Conservation (phyloP, 2,888 invertebrate species). For the Pedicia rivosa region DNA sequence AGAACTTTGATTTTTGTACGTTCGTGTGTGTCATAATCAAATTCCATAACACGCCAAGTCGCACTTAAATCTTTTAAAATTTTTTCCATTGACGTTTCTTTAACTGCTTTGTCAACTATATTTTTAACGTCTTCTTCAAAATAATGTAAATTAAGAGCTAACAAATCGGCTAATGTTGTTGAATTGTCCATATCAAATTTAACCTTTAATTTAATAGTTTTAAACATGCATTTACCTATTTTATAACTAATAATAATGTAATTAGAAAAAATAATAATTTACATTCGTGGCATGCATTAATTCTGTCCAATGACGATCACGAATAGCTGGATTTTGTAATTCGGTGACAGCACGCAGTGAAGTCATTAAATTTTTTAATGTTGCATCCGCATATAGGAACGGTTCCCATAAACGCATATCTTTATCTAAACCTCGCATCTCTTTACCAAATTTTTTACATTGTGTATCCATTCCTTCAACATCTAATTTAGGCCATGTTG, state of each 20-base stretch:
- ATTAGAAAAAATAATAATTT: no score
- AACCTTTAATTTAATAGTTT: no score
- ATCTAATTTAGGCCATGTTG: slow-evolving; percentile 86
- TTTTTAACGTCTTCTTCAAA: slow-evolving; percentile 91
- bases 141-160: slow-evolving; percentile 77
- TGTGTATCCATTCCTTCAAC: slow-evolving; percentile 91
- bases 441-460: slow-evolving; percentile 82
- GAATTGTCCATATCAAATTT: slow-evolving; percentile 27
- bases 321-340: slow-evolving; percentile 85
- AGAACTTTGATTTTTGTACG: slow-evolving; percentile 63
- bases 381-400: slow-evolving; percentile 60
- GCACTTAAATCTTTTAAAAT: slow-evolving; percentile 67
- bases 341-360: slow-evolving; percentile 85
- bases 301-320: slow-evolving; percentile 87
- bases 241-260: no score
- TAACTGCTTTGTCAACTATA: slow-evolving; percentile 90
- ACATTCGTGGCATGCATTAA: slow-evolving; percentile 85
- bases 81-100: slow-evolving; percentile 95
- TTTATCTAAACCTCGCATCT: slow-evolving; percentile 63
- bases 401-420: slow-evolving; percentile 66
- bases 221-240: no score
- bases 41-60: slow-evolving; percentile 72
- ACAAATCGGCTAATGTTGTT: slow-evolving; percentile 75
- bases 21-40: slow-evolving; percentile 63
- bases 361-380: slow-evolving; percentile 83